Evolutionary conservation across 1,140 invertebrate species (phyloP), one percentile per base, ranked within the genome.

Genomic region (Sesamia nonagrioides): DNA sequence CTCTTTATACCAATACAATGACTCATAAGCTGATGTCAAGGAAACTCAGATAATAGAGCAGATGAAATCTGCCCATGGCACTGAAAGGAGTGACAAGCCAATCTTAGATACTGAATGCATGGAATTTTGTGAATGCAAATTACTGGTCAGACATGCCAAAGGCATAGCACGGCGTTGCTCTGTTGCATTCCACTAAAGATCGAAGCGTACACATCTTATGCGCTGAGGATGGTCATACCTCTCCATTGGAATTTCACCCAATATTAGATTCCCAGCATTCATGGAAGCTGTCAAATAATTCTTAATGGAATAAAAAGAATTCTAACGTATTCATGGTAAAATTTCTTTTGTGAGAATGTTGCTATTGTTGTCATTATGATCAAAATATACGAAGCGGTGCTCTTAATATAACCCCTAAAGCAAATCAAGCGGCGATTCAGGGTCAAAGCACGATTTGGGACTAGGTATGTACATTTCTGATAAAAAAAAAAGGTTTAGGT

Each of bases 401-500:
- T 1, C 56, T 15, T 60, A 60, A 58, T 50, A 15, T 11, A 21
- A 17, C 37, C 61, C 7, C 3, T 6, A 42, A 66, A 66, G 9
- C 17, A 66, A 66, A 66, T 42, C 61, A 66, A 66, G 17, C 37
- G 61, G 11, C 37, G 42, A 66, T 21, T 18, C 42, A 40, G 37
- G 37, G 61, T 66, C 18, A 40, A 35, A 11, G 61, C 35, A 17
- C 17, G 61, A 66, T 66, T 66, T 66, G 8, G 37, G 60, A 18
- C 60, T 33, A 63, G 3, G n/a, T n/a, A n/a, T n/a, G n/a, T n/a
- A n/a, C n/a, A 17, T 18, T 18, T 13, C 17, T 66, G 37, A 66
- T 66, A 37, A 63, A 66, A 58, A 37, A 63, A 66, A 58, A 66
- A 60, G 56, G 56, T 27, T 60, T 27, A 60, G 37, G 37, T 66